Base-by-base conservation (phyloP, 2,888 invertebrate species). In the Lasioglossum leucozonium region DNA sequence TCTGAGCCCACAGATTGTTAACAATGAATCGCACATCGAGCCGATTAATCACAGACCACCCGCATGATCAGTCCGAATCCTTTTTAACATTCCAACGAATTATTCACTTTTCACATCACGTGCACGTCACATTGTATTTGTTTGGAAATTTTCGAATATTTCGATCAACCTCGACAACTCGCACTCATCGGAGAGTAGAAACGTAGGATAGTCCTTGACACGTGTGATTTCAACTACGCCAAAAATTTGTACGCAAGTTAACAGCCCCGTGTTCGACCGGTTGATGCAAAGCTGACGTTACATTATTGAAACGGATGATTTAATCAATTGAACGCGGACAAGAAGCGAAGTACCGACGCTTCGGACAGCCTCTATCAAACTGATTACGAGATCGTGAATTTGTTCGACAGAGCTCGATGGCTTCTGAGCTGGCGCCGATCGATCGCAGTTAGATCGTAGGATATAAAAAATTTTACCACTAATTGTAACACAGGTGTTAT, bases 321-420 rank as follows among this genome's bases (percentile, higher is more conserved):
- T 18, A 47, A 77, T 73, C 69, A 65, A 82, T 83, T 47, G 62
- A 65, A 72, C 44, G 67, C 26, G 58, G 34, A 6, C 74, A 47
- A 18, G 65, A 11, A 34, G 10, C 65, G 58, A 44, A 75, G 77
- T 74, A 85, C 81, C 81, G 85, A 65, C 81, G 47, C 77, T 79
- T 16, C 44, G 65, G 37, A 47, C 69, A 81, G 86, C 58, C 76
- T 77, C 76, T 55, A 65, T 65, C 79, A 44, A 86, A 86, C 85
- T 86, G 85, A 84, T 75, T 65, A 67, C 72, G 51, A 69, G 74
- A 62, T 37, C 40, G 71, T 44, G 51, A 74, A 76, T 74, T 79
- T 65, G 55, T 42, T 77, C 73, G 80, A 72, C 78, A 72, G 71
- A 75, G 34, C 72, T 78, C 72, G 72, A 72, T 72, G 79, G 37